These are phyloP conservation scores for Epirrhoe tristata DNA, from an alignment of 2,888 invertebrate genomes.

Conservation along the genomic window DNA sequence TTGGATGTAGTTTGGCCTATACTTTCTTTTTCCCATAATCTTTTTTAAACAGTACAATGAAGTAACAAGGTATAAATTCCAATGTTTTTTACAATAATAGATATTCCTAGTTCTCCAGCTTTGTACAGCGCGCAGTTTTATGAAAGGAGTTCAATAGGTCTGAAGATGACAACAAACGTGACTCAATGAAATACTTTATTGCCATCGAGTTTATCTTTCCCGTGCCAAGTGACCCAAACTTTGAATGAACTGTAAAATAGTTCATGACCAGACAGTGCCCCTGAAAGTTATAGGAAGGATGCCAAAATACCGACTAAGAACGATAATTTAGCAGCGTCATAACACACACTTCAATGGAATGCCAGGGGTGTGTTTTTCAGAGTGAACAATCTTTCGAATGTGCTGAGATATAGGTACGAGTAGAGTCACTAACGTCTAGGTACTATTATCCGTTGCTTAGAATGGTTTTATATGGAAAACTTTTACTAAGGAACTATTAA, in stretches of 20 bases:
- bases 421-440: neutral
- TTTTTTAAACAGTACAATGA: too few relatives aligned
- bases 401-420: neutral
- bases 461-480: too few relatives aligned
- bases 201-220: neutral
- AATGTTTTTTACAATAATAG: neutral
- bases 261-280: constrained; percentile 15
- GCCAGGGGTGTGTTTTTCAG: neutral
- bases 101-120: neutral
- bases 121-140: neutral
- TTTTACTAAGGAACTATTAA: too few relatives aligned
- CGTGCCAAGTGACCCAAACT: constrained; percentile 13
- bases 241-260: constrained; percentile 25
- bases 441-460: too few relatives aligned
- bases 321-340: constrained; percentile 11
- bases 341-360: neutral
- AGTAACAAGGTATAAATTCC: too few relatives aligned
- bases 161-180: neutral
- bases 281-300: neutral
- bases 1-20: too few relatives aligned
- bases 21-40: too few relatives aligned
- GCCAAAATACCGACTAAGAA: constrained; percentile 4
- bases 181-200: constrained; percentile 2
- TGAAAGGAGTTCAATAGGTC: neutral
- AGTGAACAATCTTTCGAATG: neutral